Evolutionary conservation across 2,797 vertebrate genomes (phyloP).

Genomic region (Sus cebifrons): DNA sequence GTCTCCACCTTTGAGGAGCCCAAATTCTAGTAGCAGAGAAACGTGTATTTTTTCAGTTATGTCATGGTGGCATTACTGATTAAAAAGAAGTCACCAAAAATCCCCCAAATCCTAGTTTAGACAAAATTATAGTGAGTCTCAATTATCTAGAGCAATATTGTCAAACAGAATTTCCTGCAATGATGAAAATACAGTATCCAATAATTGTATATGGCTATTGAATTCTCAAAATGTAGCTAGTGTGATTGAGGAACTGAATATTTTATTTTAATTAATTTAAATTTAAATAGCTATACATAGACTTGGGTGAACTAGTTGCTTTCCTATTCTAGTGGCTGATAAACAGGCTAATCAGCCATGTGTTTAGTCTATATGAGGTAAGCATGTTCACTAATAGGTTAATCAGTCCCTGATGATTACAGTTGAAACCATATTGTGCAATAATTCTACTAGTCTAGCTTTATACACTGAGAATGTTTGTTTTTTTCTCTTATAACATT

Average conservation of each 20-base stretch:
- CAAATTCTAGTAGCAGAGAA: conserved; percentile 42
- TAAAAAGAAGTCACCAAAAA: neutral
- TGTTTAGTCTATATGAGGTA: neutral
- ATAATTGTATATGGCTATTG: neutral
- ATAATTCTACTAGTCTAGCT: conserved; percentile 48
- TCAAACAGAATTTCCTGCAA: neutral
- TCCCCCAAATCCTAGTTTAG: neutral
- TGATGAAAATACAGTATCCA: neutral
- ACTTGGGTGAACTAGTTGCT: neutral
- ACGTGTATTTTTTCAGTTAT: neutral
- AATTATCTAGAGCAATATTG: neutral
- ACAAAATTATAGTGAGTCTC: neutral
- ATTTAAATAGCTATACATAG: neutral
- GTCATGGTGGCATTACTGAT: neutral
- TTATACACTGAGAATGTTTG: conserved; percentile 45
- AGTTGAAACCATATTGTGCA: neutral
- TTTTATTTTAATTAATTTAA: conserved; percentile 28
- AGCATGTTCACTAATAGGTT: neutral
- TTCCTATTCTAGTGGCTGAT: neutral
- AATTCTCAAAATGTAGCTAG: neutral
- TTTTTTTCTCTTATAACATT: conserved; percentile 68
- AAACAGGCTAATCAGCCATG: neutral
- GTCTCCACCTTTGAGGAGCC: conserved; percentile 41
- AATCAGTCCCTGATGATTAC: neutral
- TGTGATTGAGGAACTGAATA: neutral